These are phyloP conservation scores for Phaetusa simplex DNA, from an alignment of 2,113 vertebrate species.

Conservation along the genomic window DNA sequence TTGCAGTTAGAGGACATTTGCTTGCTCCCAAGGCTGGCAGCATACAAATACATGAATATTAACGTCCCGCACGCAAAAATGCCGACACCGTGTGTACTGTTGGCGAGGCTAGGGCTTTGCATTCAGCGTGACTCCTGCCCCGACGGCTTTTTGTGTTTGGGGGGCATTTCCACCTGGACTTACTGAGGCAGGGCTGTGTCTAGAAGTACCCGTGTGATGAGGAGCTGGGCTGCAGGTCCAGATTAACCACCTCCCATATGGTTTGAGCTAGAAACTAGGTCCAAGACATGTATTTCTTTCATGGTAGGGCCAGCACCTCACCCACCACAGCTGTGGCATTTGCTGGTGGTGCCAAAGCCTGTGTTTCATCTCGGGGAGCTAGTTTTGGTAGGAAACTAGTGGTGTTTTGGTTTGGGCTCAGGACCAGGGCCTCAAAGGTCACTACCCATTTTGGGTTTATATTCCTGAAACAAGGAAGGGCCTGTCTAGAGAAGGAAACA, in stretches of 20 bases:
- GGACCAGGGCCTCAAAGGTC: not conserved
- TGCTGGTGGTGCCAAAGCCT: not conserved
- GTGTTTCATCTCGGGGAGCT: not conserved
- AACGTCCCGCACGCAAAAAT: not conserved
- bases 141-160: accelerated
- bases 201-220: not conserved
- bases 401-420: not conserved
- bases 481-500: not conserved
- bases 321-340: accelerated
- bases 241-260: not conserved
- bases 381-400: not conserved
- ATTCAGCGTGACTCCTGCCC: not conserved
- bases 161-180: not conserved
- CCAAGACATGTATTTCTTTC: not conserved
- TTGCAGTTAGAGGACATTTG: conserved; percentile 69
- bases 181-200: not conserved
- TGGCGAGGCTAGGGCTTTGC: not conserved
- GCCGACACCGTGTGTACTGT: not conserved
- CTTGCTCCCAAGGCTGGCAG: conserved; percentile 33
- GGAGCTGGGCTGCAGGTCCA: not conserved
- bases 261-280: not conserved
- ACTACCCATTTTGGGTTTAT: not conserved
- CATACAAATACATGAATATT: conserved; percentile 64
- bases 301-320: not conserved
- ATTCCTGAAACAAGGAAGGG: not conserved